Percentiles rank a stretch among this genome's conserved stretches.
Conservation (phyloP, 2,797 vertebrate species). For the Xenentodon cancila region DNA sequence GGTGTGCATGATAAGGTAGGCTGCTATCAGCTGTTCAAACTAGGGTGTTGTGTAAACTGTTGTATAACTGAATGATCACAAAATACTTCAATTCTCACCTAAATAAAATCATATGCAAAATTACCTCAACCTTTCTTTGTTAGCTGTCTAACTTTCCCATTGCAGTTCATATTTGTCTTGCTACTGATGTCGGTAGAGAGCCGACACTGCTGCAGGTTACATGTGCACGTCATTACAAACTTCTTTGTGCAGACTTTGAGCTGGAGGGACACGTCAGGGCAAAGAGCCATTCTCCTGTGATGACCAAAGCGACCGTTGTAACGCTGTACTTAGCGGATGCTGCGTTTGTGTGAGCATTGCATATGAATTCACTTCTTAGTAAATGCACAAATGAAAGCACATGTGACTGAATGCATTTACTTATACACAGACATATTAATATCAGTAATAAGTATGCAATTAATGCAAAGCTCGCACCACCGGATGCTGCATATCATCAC, state of each 20-base stretch:
- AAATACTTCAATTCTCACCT: conserved; percentile 6
- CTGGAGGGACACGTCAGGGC: conserved; percentile 59
- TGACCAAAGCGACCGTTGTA: conserved; percentile 67
- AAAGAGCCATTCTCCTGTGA: conserved; percentile 56
- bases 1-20: conserved; percentile 11
- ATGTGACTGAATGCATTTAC: conserved; percentile 17
- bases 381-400: conserved; percentile 29
- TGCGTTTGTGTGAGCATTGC: conserved; percentile 33
- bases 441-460: conserved; percentile 37
- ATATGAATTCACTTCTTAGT: conserved; percentile 33
- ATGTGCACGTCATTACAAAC: conserved; percentile 46
- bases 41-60: conserved; percentile 31
- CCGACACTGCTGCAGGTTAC: conserved; percentile 22
- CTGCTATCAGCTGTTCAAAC: conserved; percentile 21
- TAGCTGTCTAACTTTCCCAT: neutral
- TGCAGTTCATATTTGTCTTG: conserved; percentile 1
- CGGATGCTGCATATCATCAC: conserved; percentile 11
- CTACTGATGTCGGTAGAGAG: neutral
- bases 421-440: conserved; percentile 3
- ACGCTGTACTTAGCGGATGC: conserved; percentile 58
- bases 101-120: conserved; percentile 6
- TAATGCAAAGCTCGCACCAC: conserved; percentile 27
- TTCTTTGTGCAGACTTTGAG: conserved; percentile 46
- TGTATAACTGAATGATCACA: conserved; percentile 29
- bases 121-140: conserved; percentile 6